These are phyloP conservation scores for Drosophila busckii DNA, from an alignment of 1,140 invertebrate species.

Conservation along the genomic window DNA sequence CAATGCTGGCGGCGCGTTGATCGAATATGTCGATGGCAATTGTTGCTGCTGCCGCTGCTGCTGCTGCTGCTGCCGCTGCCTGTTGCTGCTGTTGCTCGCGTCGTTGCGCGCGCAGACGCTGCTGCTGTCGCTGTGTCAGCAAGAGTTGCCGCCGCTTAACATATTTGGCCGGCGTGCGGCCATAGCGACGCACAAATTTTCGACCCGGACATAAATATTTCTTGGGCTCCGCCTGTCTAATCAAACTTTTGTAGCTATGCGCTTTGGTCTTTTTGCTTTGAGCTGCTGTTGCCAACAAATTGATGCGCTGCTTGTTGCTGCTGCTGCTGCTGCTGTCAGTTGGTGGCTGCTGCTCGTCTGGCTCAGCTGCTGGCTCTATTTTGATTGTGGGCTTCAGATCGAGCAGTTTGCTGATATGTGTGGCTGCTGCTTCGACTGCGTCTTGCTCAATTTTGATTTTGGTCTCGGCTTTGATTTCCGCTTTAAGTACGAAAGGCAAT, in stretches of 20 bases:
- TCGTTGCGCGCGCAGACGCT: conserved; percentile 42
- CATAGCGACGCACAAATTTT: conserved; percentile 61
- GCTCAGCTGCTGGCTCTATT: conserved; percentile 45
- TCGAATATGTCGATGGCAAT: neutral
- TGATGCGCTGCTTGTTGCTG: conserved; percentile 49
- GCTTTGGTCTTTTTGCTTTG: conserved; percentile 60
- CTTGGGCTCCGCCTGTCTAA: conserved; percentile 75
- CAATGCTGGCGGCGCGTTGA: neutral
- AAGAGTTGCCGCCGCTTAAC: conserved; percentile 63
- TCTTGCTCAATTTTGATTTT: conserved; percentile 78
- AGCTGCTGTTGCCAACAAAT: conserved; percentile 45
- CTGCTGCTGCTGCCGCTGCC: conserved; percentile 15
- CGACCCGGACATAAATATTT: conserved; percentile 63
- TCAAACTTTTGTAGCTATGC: conserved; percentile 76
- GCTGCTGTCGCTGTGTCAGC: conserved; percentile 62
- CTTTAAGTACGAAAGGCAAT: conserved; percentile 72
- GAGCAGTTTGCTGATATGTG: conserved; percentile 67
- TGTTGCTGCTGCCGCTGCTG: conserved; percentile 14
- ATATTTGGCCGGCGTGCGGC: conserved; percentile 50
- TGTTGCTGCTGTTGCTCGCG: conserved; percentile 13
- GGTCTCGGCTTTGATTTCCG: conserved; percentile 78
- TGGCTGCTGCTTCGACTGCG: conserved; percentile 35
- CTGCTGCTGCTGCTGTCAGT: conserved; percentile 1
- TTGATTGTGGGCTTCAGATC: conserved; percentile 77
- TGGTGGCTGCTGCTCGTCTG: neutral